These are phyloP conservation scores for Cecidostiba fungosa DNA, from an alignment of 2,888 invertebrate species.

Conservation along the genomic window DNA sequence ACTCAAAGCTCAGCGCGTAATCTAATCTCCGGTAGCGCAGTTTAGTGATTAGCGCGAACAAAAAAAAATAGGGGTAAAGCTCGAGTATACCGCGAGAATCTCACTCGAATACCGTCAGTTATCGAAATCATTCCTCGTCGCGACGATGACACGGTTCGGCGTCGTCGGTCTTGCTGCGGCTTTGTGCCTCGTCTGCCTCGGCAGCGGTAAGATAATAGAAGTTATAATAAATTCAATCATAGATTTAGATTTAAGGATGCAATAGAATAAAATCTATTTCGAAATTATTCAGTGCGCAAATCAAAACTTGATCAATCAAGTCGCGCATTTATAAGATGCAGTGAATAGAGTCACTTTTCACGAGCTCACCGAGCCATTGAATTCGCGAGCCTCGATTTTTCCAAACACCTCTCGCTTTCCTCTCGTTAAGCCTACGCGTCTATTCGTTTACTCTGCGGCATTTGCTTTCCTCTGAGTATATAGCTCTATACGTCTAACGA, in stretches of 20 bases:
- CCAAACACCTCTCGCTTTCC: not conserved
- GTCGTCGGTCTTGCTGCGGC: not conserved
- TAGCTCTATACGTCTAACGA: too few relatives aligned
- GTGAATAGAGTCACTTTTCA: not conserved
- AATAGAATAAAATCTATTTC: not conserved
- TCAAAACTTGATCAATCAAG: not conserved
- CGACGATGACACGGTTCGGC: constrained; percentile 34
- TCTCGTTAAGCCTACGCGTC: not conserved
- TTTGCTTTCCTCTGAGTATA: not conserved
- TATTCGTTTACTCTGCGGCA: not conserved
- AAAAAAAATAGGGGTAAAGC: constrained; percentile 28
- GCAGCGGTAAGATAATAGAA: constrained; percentile 41
- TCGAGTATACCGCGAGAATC: not conserved
- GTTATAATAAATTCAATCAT: too few relatives aligned
- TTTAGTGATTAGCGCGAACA: not conserved
- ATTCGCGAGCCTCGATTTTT: not conserved
- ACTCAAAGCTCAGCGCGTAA: not conserved
- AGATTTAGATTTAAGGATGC: too few relatives aligned
- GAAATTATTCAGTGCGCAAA: not conserved
- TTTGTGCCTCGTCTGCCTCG: constrained; percentile 13
- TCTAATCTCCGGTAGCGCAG: constrained; percentile 25
- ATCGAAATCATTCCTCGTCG: constrained; percentile 19
- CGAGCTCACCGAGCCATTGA: not conserved
- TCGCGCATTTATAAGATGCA: not conserved
- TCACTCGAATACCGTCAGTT: constrained; percentile 16